Base-by-base conservation (phyloP, 2,113 vertebrate species). In the Cyprinodon tularosa region DNA sequence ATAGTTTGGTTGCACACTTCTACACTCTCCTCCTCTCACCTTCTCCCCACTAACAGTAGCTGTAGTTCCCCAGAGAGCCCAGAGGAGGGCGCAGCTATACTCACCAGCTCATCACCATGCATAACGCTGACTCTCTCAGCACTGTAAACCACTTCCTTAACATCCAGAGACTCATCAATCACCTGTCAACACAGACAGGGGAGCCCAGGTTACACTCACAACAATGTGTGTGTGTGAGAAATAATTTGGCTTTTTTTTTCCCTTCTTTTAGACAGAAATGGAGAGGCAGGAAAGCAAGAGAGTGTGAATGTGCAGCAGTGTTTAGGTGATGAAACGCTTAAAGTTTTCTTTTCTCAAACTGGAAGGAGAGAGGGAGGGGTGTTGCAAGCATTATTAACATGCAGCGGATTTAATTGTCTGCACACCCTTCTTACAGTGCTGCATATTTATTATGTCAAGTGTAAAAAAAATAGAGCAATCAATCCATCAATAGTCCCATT, bases 101-200 rank as follows among this genome's bases (percentile, higher is more conserved):
- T 0, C 95, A 99, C 98, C 95, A 96, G 94, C 87, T 97, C 96
- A 68, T 96, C 95, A 93, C 95, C 96, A 93, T 93, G 92, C 84
- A 97, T 94, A 90, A 97, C 94, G 62, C 96, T 96, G 3, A 97
- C 96, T 84, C 96, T 95, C 91, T 98, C 97, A 0, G 97, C 96
- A 39, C 97, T 98, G 96, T 97, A 98, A 93, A 95, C 90, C 92
- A 95, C 96, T 87, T 98, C 98, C 90, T 98, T 99, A 92, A 98
- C 97, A 77, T 99, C 98, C 72, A 98, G 95, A 81, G 97, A 96
- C 90, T 99, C 97, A 82, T 98, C 98, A 88, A 99, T 96, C 69
- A 99, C 97, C 98, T 99, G 95, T 66, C 92, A 90, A 95, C 95
- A 96, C 14, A 68, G 91, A 76, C 92, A 94, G 75, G 90, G 73